Conservation (phyloP, 2,888 invertebrate genomes). For the Caenorhabditis wallacei region DNA sequence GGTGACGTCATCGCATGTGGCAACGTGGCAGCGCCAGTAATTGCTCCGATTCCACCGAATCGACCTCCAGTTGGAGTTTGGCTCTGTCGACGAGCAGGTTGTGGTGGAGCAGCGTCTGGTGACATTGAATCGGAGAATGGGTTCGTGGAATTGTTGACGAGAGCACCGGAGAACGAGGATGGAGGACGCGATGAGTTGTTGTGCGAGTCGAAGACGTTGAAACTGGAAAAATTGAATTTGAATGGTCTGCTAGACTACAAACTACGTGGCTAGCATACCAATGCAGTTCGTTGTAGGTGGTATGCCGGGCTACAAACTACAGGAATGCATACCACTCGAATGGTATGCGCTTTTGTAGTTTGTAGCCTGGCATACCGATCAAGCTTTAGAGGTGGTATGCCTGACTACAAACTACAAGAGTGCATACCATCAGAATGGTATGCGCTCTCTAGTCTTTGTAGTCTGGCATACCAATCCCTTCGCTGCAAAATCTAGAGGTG, state of each 20-base stretch:
- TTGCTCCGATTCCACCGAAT: slow-evolving; percentile 27
- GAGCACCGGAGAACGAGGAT: slow-evolving; percentile 23
- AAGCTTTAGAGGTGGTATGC: too few species aligned
- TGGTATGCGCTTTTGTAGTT: too few species aligned
- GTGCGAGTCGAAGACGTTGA: slow-evolving; percentile 54
- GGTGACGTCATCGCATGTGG: slow-evolving; percentile 63
- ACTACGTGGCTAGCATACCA: too few species aligned
- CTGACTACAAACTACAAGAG: too few species aligned
- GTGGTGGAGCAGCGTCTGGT: slow-evolving; percentile 25
- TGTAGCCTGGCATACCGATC: too few species aligned
- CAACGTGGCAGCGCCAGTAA: slow-evolving; percentile 39
- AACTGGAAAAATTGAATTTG: too few species aligned
- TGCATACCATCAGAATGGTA: too few species aligned
- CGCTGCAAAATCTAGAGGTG: too few species aligned
- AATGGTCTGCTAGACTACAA: background rate
- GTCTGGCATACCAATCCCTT: too few species aligned
- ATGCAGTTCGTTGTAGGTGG: slow-evolving; percentile 1
- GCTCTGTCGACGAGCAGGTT: slow-evolving; percentile 7
- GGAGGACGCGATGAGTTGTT: slow-evolving; percentile 32
- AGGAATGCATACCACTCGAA: too few species aligned
- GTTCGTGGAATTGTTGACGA: slow-evolving; percentile 26
- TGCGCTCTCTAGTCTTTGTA: too few species aligned
- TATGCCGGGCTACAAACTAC: too few species aligned
- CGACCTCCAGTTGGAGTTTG: slow-evolving; percentile 21
- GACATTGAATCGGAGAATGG: slow-evolving; percentile 61